Evolutionary conservation across 2,888 invertebrate genomes (phyloP).

Genomic region (Stenotaenia linearis): DNA sequence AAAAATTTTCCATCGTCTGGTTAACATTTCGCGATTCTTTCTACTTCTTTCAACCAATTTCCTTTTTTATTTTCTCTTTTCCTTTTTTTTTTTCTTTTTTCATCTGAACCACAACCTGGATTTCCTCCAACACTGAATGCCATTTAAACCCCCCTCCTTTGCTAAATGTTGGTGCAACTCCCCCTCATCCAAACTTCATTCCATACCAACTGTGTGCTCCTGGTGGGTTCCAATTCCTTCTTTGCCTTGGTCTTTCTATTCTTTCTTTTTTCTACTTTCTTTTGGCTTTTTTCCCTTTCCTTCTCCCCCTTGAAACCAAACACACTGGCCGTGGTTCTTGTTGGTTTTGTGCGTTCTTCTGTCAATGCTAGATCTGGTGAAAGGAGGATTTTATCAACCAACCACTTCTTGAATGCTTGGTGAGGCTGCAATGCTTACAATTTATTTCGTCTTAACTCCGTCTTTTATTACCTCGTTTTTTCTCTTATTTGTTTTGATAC

Average conservation of each 20-base stretch:
- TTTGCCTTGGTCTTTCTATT: background rate
- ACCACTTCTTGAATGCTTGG: background rate
- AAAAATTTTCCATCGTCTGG: background rate
- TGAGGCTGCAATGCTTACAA: background rate
- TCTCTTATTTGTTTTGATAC: background rate
- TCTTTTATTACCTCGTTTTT: background rate
- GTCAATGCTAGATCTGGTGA: background rate
- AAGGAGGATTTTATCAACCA: background rate
- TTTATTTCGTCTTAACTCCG: background rate
- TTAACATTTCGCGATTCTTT: background rate
- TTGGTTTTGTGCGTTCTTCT: constrained; percentile 5
- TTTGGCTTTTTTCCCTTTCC: background rate
- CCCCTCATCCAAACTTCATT: constrained; percentile 10
- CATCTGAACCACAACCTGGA: constrained; percentile 36
- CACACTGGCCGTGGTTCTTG: background rate
- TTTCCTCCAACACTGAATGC: background rate
- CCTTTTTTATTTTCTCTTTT: constrained; percentile 33
- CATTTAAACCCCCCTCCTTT: background rate
- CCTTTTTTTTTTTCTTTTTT: constrained; percentile 40
- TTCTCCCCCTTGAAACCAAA: background rate
- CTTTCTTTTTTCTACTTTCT: background rate
- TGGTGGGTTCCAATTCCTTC: constrained; percentile 14
- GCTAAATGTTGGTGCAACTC: constrained; percentile 15
- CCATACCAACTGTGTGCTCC: constrained; percentile 1
- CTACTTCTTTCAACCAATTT: constrained; percentile 5